phyloP scores from a whole-genome alignment of 2,113 vertebrate genomes.

The Panthera tigris region DNA sequence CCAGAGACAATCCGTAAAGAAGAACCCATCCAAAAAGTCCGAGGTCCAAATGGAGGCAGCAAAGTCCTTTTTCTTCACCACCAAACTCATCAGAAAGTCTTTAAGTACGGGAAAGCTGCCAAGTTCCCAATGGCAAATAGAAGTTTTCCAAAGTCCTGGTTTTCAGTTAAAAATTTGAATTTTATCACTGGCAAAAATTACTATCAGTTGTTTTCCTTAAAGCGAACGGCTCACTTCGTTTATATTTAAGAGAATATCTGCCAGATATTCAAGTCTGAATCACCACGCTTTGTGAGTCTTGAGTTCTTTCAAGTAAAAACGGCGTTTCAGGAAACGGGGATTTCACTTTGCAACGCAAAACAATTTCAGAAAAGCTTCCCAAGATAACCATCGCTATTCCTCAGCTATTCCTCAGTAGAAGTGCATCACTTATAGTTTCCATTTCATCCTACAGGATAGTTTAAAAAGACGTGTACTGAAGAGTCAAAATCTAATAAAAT shows the following conservation, averaged over 20 bases:
- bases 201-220: neutral
- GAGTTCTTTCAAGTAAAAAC: constrained; percentile 25
- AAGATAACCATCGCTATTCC: neutral
- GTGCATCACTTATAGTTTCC: neutral
- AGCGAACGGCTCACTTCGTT: neutral
- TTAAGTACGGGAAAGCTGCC: neutral
- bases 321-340: neutral
- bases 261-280: neutral
- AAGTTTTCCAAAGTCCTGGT: neutral
- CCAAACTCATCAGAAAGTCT: neutral
- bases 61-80: neutral
- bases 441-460: neutral
- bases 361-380: neutral
- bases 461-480: neutral
- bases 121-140: neutral
- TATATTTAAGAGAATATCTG: neutral
- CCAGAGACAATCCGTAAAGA: neutral
- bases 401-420: neutral
- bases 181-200: neutral
- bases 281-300: neutral
- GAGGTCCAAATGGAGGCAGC: neutral
- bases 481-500: constrained; percentile 8
- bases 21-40: neutral
- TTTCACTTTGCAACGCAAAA: neutral
- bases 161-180: neutral